Conservation (phyloP, 2,797 vertebrate genomes). For the Basileuterus tristriatus region DNA sequence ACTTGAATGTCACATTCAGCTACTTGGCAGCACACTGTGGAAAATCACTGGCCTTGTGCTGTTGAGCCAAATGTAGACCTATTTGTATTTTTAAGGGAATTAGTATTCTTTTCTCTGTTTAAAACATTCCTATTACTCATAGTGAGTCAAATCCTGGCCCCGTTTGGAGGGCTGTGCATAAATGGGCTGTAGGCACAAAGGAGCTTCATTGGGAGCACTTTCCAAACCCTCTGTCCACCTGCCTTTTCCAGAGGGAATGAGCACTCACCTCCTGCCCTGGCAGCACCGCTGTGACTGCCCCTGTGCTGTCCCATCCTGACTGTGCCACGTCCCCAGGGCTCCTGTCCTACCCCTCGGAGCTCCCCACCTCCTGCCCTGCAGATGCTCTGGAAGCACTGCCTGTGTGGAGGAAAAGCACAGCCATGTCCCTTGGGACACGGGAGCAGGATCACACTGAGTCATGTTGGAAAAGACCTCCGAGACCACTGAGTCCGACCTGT, state of each 20-base stretch:
- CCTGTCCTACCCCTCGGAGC: neutral
- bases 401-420: neutral
- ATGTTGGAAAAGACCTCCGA: rapidly evolving
- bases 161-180: neutral
- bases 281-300: rapidly evolving
- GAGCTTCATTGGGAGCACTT: neutral
- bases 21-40: neutral
- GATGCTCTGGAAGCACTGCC: rapidly evolving
- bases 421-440: rapidly evolving
- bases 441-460: neutral
- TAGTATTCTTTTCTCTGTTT: constrained; percentile 21
- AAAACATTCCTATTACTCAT: constrained; percentile 37
- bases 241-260: neutral
- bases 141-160: constrained; percentile 32
- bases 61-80: constrained; percentile 18
- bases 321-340: rapidly evolving
- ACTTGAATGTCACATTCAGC: constrained; percentile 21
- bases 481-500: rapidly evolving
- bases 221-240: neutral
- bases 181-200: neutral
- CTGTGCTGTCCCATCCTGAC: neutral
- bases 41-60: constrained; percentile 28
- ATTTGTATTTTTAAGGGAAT: constrained; percentile 30
- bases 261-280: rapidly evolving
- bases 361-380: neutral